A percentile compares a stretch with the other conserved stretches of the same genome.
phyloP scores from a whole-genome alignment of 64 coral and sea anemone species.

The Astreopora myriophthalma region DNA sequence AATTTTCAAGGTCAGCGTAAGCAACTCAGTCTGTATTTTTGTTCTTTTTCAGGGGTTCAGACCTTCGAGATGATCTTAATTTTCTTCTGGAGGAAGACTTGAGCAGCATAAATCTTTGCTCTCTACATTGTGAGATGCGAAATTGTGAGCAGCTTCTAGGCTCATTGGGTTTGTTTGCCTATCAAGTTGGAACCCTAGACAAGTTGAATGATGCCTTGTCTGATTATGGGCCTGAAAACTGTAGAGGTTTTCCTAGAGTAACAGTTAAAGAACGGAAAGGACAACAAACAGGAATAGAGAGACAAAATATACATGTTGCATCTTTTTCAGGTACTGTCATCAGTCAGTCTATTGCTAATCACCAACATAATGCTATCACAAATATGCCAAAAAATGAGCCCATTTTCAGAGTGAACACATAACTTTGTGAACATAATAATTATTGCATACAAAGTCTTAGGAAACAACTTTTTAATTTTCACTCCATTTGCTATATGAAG shows the following conservation, averaged over 20 bases:
- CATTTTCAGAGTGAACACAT: not conserved
- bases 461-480: not conserved
- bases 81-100: conserved; percentile 72
- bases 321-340: conserved; percentile 47
- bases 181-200: not conserved
- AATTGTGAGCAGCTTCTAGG: conserved; percentile 35
- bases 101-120: conserved; percentile 61
- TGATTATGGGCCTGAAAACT: conserved; percentile 41
- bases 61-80: conserved; percentile 62
- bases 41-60: conserved; percentile 11
- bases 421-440: not conserved
- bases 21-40: not conserved
- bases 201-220: conserved; percentile 16
- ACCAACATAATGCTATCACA: not conserved
- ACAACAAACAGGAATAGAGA: conserved; percentile 45
- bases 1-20: not conserved
- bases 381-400: not conserved
- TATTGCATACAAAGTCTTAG: not conserved
- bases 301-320: conserved; percentile 41
- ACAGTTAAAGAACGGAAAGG: conserved; percentile 13
- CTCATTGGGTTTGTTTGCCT: conserved; percentile 41
- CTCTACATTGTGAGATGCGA: conserved; percentile 50
- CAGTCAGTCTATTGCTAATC: not conserved
- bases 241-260: conserved; percentile 16
- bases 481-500: not conserved